Evolutionary conservation across 2,888 invertebrate genomes (phyloP).

Genomic region (Zhuqinia jingwanae): DNA sequence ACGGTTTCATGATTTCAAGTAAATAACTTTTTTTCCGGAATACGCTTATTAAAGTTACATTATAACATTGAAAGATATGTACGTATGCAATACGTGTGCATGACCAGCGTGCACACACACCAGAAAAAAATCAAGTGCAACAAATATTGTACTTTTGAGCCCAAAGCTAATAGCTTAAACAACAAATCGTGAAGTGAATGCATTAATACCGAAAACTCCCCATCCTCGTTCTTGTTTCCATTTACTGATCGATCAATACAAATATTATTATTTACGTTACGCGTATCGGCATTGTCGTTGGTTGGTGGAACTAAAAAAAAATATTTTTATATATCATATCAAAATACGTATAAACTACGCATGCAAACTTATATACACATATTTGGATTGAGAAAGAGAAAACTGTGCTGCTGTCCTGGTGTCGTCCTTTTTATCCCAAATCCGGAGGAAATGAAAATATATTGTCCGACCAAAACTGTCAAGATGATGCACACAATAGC

Average conservation of each 20-base stretch:
- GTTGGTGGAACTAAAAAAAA: no score
- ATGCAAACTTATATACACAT: neutral
- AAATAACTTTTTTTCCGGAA: neutral
- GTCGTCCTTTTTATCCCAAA: conserved; percentile 61
- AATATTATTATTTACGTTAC: no score
- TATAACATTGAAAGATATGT: no score
- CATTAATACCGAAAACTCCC: no score
- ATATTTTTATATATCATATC: conserved; percentile 33
- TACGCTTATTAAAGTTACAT: neutral
- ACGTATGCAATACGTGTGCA: no score
- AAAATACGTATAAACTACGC: neutral
- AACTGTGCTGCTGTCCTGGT: conserved; percentile 16
- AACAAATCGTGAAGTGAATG: conserved; percentile 36
- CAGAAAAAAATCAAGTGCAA: conserved; percentile 4
- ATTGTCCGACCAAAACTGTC: conserved; percentile 64
- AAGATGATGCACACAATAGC: conserved; percentile 60
- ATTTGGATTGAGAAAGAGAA: neutral
- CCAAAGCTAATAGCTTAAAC: neutral
- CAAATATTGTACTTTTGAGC: neutral
- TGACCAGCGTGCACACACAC: neutral
- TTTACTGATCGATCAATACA: no score
- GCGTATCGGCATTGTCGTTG: no score
- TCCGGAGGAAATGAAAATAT: conserved; percentile 71
- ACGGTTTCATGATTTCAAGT: no score
- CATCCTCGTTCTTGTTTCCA: no score